Percentiles rank a stretch among this genome's conserved stretches.
phyloP scores from a whole-genome alignment of 2,113 vertebrate genomes.

The Rhinogobius similis region DNA sequence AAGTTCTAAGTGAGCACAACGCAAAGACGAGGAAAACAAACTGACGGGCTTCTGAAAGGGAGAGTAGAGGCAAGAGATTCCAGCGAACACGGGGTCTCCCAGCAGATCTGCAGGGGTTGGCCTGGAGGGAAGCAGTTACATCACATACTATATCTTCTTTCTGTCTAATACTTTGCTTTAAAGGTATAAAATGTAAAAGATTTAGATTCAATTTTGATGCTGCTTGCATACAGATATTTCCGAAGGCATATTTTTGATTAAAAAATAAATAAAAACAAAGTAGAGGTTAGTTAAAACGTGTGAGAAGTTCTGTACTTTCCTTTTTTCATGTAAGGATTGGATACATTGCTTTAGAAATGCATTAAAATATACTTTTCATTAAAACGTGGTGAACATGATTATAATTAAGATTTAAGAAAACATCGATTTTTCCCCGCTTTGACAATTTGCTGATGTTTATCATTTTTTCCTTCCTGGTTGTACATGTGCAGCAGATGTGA shows the following conservation, averaged over 20 bases:
- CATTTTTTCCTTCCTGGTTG: no score
- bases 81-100: conserved; percentile 81
- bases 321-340: neutral
- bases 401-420: no score
- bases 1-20: conserved; percentile 89
- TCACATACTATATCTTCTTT: neutral
- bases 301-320: neutral
- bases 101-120: conserved; percentile 86
- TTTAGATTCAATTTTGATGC: neutral
- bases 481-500: no score
- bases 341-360: neutral
- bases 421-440: no score
- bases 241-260: no score
- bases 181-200: neutral
- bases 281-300: neutral
- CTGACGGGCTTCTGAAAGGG: conserved; percentile 83
- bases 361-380: no score
- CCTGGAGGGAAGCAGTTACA: conserved; percentile 71
- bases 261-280: no score
- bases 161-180: neutral
- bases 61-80: conserved; percentile 79
- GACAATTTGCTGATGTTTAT: no score
- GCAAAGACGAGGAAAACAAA: conserved; percentile 91
- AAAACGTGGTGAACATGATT: no score
- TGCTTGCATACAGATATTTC: neutral